These are phyloP conservation scores for Allolobophora icterica DNA, from an alignment of 2,888 invertebrate genomes.

Conservation along the genomic window DNA sequence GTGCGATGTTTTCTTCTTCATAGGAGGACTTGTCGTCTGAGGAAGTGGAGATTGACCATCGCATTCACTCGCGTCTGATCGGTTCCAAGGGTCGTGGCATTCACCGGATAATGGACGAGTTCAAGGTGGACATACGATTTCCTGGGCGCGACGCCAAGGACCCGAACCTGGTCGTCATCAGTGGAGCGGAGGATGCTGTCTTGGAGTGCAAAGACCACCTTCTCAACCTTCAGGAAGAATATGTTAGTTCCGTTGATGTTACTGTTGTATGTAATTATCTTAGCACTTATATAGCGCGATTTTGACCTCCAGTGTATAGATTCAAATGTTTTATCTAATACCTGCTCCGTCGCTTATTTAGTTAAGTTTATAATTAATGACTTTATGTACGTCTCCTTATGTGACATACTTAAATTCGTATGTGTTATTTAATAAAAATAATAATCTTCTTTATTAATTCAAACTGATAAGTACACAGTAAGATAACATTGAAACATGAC, in stretches of 20 bases:
- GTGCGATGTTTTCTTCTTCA: neutral
- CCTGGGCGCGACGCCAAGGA: conserved; percentile 73
- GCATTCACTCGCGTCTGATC: conserved; percentile 89
- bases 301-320: no score
- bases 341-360: no score
- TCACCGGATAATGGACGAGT: conserved; percentile 63
- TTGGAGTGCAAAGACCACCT: conserved; percentile 89
- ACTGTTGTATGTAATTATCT: neutral
- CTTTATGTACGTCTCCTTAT: no score
- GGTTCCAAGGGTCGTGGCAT: conserved; percentile 88
- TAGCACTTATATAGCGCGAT: neutral
- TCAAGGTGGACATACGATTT: conserved; percentile 81
- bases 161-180: conserved; percentile 83
- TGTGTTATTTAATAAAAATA: no score
- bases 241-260: conserved; percentile 56
- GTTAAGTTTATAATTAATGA: no score
- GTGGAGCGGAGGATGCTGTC: conserved; percentile 82
- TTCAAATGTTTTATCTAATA: no score
- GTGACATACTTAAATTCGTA: no score
- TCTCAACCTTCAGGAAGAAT: conserved; percentile 77
- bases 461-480: no score
- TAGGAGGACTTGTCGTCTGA: conserved; percentile 74
- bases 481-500: no score
- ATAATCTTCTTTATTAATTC: no score
- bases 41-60: conserved; percentile 70